These are phyloP conservation scores for Orchesella cincta DNA, from an alignment of 1,140 invertebrate species.

Conservation along the genomic window DNA sequence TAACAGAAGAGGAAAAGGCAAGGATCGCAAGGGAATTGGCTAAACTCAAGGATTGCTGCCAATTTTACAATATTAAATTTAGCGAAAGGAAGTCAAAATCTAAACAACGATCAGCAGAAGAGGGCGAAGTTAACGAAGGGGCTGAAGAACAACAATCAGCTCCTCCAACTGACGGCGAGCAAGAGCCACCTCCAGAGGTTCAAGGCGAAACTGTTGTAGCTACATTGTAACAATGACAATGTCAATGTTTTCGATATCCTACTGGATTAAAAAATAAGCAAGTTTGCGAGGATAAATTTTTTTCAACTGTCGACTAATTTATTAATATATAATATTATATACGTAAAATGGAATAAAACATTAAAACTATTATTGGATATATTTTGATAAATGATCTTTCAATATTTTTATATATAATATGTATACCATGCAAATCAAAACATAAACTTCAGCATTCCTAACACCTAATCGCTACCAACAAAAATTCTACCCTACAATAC, in stretches of 20 bases:
- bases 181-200: background rate
- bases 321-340: no score
- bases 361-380: no score
- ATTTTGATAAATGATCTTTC: no score
- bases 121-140: background rate
- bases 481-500: no score
- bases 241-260: background rate
- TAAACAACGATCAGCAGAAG: background rate
- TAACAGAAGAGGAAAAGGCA: background rate
- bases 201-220: background rate
- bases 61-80: slow-evolving; percentile 28
- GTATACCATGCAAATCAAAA: no score
- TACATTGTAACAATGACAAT: background rate
- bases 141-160: background rate
- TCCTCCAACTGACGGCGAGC: background rate
- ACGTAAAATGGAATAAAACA: no score
- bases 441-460: no score
- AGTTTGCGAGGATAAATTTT: no score
- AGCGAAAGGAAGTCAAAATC: background rate
- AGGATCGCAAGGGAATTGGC: background rate
- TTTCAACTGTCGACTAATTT: no score
- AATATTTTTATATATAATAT: no score
- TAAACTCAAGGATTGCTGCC: slow-evolving; percentile 32
- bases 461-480: no score
- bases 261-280: no score